Percentiles rank a stretch among this genome's conserved stretches.
Conservation (phyloP, 2,113 vertebrate species). For the Trichomycterus rosablanca region DNA sequence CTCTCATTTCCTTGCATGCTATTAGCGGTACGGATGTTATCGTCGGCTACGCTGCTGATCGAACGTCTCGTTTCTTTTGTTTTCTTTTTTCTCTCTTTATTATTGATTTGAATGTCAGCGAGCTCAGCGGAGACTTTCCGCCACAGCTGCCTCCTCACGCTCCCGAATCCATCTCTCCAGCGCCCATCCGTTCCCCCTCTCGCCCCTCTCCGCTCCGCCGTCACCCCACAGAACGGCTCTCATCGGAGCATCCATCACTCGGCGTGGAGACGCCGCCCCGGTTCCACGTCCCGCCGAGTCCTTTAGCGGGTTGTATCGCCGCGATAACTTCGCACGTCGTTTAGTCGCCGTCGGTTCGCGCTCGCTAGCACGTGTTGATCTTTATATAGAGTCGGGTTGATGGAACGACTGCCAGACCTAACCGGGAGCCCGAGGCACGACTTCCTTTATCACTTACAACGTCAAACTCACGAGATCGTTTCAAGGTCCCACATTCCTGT, state of each 20-base stretch:
- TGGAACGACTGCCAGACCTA: too few relatives aligned
- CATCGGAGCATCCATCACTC: slow-evolving; percentile 5
- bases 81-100: too few relatives aligned
- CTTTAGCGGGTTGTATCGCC: slow-evolving; percentile 15
- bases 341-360: neutral
- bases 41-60: slow-evolving; percentile 8
- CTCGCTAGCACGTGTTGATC: too few relatives aligned
- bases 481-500: too few relatives aligned
- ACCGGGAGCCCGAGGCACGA: too few relatives aligned
- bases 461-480: too few relatives aligned
- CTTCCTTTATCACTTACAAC: too few relatives aligned
- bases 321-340: neutral
- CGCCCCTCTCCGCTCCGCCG: neutral
- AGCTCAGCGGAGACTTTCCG: slow-evolving; percentile 28
- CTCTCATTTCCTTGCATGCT: neutral
- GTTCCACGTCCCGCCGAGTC: neutral
- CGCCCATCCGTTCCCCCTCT: neutral
- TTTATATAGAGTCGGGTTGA: too few relatives aligned
- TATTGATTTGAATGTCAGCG: slow-evolving; percentile 38
- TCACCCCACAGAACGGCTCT: slow-evolving; percentile 16
- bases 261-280: neutral
- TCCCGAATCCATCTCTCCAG: slow-evolving; percentile 18
- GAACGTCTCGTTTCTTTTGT: too few relatives aligned
- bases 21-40: slow-evolving; percentile 7
- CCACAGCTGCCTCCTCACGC: slow-evolving; percentile 19